Base-by-base conservation (phyloP, 2,797 vertebrate genomes). In the Staurois parvus region DNA sequence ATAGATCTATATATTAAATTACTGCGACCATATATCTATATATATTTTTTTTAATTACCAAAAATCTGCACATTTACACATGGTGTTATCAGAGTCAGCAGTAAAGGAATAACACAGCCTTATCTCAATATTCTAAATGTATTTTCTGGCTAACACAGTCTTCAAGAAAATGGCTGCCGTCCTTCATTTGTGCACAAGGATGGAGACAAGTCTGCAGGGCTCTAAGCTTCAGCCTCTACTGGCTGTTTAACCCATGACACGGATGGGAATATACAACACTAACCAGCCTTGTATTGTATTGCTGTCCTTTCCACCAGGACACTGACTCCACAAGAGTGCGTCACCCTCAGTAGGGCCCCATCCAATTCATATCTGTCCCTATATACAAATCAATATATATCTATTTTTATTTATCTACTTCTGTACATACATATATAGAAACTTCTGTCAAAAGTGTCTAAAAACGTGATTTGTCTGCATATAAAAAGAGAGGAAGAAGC, bases 341-440 rank as follows among this genome's bases (percentile, higher is more conserved):
- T 75, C 77, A 40, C 29, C 9, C 62, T 10, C 37, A 37, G 37
- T 37, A 37, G 37, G 37, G 37, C 62, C 26, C 74, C 62, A 62
- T 42, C 56, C 7, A 17, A 48, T 28, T 76, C 64, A 70, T 76
- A 74, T 68, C 69, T 48, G 34, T 72, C 34, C 26, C 66, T 87
- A 87, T 87, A 79, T 87, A 87, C 85, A 87, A 68, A 77, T 87
- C 75, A 74, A 77, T 86, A 82, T 86, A 83, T 83, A 82, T 85
- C 81, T 37, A 37, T 37, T 37, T 2, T 82, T 59, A 59, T 82
- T 15, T 78, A 86, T 78, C 67, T 86, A 86, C 68, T 67, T 86
- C 83, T 83, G 77, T 83, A 87, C 85, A 83, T 83, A 83, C 74
- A 86, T 74, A 75, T 87, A 37, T 8, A 87, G 80, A 87, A 87